Evolutionary conservation across 2,113 vertebrate species (phyloP), one percentile per base, ranked within the genome.

Genomic region (Ascaphus truei): DNA sequence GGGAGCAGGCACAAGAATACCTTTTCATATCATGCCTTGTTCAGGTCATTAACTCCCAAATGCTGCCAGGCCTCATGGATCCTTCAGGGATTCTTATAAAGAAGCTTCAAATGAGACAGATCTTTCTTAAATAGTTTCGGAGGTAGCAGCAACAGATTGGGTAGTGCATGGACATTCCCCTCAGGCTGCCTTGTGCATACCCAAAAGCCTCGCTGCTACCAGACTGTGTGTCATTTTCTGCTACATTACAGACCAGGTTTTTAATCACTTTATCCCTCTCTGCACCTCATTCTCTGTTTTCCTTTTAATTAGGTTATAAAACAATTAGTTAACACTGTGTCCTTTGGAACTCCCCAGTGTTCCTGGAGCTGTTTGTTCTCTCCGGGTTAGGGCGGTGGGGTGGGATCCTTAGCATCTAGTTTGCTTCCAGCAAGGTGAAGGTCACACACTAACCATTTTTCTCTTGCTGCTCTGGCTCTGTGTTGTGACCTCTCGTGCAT

Each of bases 231-330:
- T 18, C 41, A 11, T 45, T 26, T 27, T n/a, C n/a, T 20, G 30
- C 30, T 4, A 3, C 4, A 79, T 85, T n/a, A n/a, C n/a, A n/a
- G n/a, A n/a, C n/a, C n/a, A n/a, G n/a, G n/a, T n/a, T n/a, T 77
- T 77, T 75, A 79, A 81, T 82, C 75, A 72, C 82, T 82, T 74
- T 76, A 77, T 67, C 72, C 77, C 76, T 81, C 84, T 81, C 84
- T 86, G 80, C 76, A 83, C 83, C 79, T 74, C 74, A 73, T 76
- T 81, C 66, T 84, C 87, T 81, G 74, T 81, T 84, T 85, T 82
- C 82, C 74, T 82, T 88, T 84, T 89, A 91, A 90, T 90, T 87
- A 86, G 81, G 81, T 86, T 89, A 83, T 85, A 86, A 89, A 88
- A 90, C 86, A 87, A 89, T 91, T 90, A 88, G 79, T 84, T 85